Percentiles rank a stretch among this genome's conserved stretches.
Evolutionary conservation across 2,113 vertebrate species (phyloP).

Genomic region (Phodopus roborovskii): DNA sequence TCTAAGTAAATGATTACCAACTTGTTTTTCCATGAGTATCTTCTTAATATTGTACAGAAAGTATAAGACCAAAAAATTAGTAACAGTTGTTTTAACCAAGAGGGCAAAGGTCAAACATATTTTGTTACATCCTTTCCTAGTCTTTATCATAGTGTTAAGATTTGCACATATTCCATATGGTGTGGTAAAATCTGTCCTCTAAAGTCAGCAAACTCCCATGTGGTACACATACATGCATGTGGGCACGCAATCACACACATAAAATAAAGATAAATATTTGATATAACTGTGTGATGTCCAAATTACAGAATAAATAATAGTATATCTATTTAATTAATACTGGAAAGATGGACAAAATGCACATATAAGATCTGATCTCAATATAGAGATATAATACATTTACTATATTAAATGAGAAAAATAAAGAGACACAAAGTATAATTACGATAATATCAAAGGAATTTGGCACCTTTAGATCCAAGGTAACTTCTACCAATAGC

Average conservation of each 20-base stretch:
- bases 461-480: neutral
- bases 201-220: too few species aligned
- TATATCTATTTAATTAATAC: neutral
- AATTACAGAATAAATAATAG: neutral
- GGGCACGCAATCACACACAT: neutral
- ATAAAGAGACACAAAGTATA: neutral
- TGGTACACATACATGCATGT: neutral
- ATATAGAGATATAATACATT: neutral
- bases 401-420: neutral
- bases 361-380: neutral
- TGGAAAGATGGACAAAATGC: neutral
- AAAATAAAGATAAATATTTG: neutral
- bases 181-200: too few species aligned
- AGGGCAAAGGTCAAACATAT: neutral
- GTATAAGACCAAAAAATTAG: neutral
- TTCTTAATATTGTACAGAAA: neutral
- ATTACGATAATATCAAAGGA: neutral
- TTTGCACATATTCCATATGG: too few species aligned
- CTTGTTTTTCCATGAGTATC: neutral
- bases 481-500: neutral
- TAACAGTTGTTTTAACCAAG: neutral
- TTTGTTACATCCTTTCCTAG: neutral
- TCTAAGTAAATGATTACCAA: neutral
- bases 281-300: neutral
- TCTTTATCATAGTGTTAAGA: neutral